Evolutionary conservation across 2,888 invertebrate genomes (phyloP).

Genomic region (Exocentrus adspersus): DNA sequence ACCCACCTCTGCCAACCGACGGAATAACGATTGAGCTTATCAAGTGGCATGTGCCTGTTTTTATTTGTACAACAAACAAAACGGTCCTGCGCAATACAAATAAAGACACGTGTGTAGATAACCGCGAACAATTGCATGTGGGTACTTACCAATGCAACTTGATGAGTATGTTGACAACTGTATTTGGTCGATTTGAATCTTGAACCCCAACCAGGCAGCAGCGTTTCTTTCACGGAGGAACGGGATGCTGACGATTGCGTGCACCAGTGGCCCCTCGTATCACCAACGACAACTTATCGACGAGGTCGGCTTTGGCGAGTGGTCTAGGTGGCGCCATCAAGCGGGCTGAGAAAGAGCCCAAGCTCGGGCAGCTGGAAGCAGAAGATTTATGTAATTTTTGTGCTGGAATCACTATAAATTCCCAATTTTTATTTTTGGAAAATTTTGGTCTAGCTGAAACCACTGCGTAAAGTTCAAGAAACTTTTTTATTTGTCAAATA

Average conservation of each 20-base stretch:
- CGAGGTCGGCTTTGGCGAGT: slow-evolving; percentile 28
- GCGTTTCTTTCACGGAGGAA: slow-evolving; percentile 22
- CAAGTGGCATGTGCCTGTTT: slow-evolving; percentile 32
- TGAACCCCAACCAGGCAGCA: slow-evolving; percentile 53
- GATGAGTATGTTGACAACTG: slow-evolving; percentile 58
- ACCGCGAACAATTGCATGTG: slow-evolving; percentile 53
- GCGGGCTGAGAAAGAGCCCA: neutral
- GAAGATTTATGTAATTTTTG: too few species aligned
- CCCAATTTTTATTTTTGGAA: too few species aligned
- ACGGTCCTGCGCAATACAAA: slow-evolving; percentile 53
- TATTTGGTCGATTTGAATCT: slow-evolving; percentile 59
- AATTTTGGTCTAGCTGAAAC: too few species aligned
- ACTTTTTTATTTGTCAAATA: too few species aligned
- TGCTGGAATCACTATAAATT: too few species aligned
- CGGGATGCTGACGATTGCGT: slow-evolving; percentile 25
- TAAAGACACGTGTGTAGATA: slow-evolving; percentile 55
- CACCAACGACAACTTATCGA: slow-evolving; percentile 37
- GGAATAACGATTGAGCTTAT: slow-evolving; percentile 29
- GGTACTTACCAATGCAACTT: slow-evolving; percentile 57
- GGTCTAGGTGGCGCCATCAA: slow-evolving; percentile 18
- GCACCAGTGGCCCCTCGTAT: slow-evolving; percentile 39
- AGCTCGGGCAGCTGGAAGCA: neutral
- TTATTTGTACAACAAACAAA: slow-evolving; percentile 53
- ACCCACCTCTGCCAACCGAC: slow-evolving; percentile 25
- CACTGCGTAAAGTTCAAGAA: too few species aligned